Evolutionary conservation across 2,113 vertebrate species (phyloP).

Genomic region (Tursiops truncatus): DNA sequence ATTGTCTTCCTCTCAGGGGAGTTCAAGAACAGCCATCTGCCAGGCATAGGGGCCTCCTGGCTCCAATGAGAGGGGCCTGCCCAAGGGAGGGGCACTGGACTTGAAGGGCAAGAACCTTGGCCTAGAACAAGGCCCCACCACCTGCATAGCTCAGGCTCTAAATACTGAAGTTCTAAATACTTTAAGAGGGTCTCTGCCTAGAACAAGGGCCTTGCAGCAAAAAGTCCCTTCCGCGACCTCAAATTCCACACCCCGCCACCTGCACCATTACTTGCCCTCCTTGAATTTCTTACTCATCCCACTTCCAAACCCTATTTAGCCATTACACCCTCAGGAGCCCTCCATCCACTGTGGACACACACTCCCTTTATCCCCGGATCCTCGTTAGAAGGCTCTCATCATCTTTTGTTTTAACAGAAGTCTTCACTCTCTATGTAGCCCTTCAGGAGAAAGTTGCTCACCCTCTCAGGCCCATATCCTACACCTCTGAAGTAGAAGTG

Average conservation of each 20-base stretch:
- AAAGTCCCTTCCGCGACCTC: neutral
- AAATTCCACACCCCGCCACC: neutral
- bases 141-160: neutral
- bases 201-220: neutral
- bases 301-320: neutral
- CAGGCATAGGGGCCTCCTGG: neutral
- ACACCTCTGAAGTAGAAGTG: neutral
- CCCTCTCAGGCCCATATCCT: neutral
- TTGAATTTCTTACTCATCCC: neutral
- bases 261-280: neutral
- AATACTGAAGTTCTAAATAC: neutral
- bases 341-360: neutral
- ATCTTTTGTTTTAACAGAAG: neutral
- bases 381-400: neutral
- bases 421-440: neutral
- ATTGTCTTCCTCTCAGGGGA: slow-evolving; percentile 54
- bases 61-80: neutral
- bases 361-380: rapidly evolving
- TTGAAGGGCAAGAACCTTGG: neutral
- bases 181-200: neutral
- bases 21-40: neutral
- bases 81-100: too few relatives aligned
- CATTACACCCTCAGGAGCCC: neutral
- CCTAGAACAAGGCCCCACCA: neutral
- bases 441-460: neutral